A percentile compares a stretch with the other conserved stretches of the same genome.
Conservation (phyloP, 2,113 vertebrate species). For the Notothenia coriiceps region DNA sequence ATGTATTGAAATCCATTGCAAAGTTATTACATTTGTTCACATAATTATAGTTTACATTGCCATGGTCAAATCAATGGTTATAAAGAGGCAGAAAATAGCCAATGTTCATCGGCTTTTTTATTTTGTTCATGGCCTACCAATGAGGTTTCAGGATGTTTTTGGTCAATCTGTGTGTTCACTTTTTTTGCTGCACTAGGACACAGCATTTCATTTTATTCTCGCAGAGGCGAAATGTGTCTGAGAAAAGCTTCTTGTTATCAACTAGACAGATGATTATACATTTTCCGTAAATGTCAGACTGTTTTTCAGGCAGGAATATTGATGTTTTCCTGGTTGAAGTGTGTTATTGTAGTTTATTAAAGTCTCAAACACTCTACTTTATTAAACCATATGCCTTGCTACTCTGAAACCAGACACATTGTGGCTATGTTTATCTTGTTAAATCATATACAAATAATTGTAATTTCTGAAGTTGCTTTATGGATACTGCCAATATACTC, state of each 20-base stretch:
- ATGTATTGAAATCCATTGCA: conserved; percentile 9
- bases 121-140: neutral
- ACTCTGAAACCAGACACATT: neutral
- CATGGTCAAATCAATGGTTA: conserved; percentile 17
- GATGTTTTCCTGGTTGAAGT: conserved; percentile 20
- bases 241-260: conserved; percentile 28
- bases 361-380: conserved; percentile 22
- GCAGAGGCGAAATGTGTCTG: conserved; percentile 13
- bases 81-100: neutral
- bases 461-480: neutral
- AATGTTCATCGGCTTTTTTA: too few species aligned
- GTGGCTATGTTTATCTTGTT: neutral
- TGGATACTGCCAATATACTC: neutral
- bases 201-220: neutral
- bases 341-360: conserved; percentile 36
- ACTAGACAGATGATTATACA: conserved; percentile 26
- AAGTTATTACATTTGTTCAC: conserved; percentile 21
- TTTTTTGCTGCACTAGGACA: conserved; percentile 11
- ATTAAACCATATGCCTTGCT: neutral
- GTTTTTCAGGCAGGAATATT: conserved; percentile 39
- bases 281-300: conserved; percentile 57
- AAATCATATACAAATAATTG: neutral
- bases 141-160: neutral
- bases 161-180: neutral
- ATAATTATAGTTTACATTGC: conserved; percentile 4